Conservation (phyloP, 2,888 invertebrate genomes). For the Diloba caeruleocephala region DNA sequence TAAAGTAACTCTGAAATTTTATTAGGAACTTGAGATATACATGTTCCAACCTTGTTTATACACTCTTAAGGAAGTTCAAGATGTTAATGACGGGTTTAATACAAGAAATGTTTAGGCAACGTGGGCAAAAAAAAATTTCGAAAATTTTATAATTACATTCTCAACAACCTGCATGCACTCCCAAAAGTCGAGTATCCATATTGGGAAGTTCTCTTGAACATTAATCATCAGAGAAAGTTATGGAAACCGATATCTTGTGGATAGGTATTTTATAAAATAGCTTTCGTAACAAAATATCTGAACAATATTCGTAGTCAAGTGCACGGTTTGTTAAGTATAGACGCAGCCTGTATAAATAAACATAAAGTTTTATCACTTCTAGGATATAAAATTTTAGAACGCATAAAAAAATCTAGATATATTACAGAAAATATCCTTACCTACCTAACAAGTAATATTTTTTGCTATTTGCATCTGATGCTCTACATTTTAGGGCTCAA, state of each 20-base stretch:
- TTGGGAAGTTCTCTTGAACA: slow-evolving; percentile 22
- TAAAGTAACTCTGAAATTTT: no score
- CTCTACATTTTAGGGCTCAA: not conserved
- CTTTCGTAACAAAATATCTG: slow-evolving; percentile 7
- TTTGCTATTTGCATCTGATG: not conserved
- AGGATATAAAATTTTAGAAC: no score
- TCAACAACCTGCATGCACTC: slow-evolving; percentile 13
- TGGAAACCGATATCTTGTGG: slow-evolving; percentile 26
- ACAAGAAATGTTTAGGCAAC: not conserved
- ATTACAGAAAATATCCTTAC: not conserved
- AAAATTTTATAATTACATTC: slow-evolving; percentile 33
- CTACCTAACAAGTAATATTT: not conserved
- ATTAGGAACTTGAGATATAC: not conserved
- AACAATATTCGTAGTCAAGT: slow-evolving; percentile 16
- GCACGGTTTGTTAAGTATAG: no score
- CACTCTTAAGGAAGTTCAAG: not conserved
- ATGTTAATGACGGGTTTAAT: slow-evolving; percentile 22
- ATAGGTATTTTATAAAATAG: slow-evolving; percentile 18
- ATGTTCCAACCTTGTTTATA: slow-evolving; percentile 4
- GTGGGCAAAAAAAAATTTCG: slow-evolving; percentile 9
- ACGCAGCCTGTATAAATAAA: no score
- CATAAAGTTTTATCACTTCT: slow-evolving; percentile 1
- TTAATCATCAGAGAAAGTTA: slow-evolving; percentile 48
- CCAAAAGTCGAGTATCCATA: slow-evolving; percentile 46
- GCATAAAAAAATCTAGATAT: no score